Percentiles rank a stretch among this genome's conserved stretches.
Evolutionary conservation across 2,113 vertebrate species (phyloP).

Genomic region (Malurus cyaneus): DNA sequence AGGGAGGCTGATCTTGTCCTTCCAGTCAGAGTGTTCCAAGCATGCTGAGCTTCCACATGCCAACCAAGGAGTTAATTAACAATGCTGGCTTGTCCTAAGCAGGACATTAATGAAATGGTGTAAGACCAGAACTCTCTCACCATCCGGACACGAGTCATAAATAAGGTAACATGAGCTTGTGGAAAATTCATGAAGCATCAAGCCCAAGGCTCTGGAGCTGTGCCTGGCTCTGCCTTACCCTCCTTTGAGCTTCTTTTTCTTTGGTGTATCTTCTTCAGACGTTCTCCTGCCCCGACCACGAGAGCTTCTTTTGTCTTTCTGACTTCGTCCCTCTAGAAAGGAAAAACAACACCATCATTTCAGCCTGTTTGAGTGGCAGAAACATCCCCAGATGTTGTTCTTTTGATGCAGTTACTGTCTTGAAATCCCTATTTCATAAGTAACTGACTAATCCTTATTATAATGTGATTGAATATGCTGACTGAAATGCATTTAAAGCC

Average conservation of each 20-base stretch:
- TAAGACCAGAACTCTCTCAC: background rate
- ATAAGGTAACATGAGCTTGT: background rate
- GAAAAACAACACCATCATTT: background rate
- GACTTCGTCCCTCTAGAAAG: slow-evolving; percentile 80
- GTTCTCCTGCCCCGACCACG: slow-evolving; percentile 85
- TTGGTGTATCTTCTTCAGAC: slow-evolving; percentile 92
- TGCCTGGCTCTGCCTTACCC: slow-evolving; percentile 72
- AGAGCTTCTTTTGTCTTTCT: slow-evolving; percentile 89
- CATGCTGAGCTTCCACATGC: background rate
- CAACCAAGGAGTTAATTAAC: slow-evolving; percentile 3
- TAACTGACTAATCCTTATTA: background rate
- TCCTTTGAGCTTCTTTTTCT: slow-evolving; percentile 93
- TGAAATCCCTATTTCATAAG: background rate
- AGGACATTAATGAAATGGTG: background rate
- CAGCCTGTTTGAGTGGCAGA: background rate
- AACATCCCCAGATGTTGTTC: background rate
- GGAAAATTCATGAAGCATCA: background rate
- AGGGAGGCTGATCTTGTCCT: background rate
- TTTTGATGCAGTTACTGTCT: background rate
- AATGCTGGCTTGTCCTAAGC: background rate
- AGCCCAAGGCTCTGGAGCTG: background rate
- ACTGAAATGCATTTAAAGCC: background rate
- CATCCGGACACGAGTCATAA: background rate
- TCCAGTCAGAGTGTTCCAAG: background rate
- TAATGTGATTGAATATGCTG: background rate